These are phyloP conservation scores for Molossus alvarezi DNA, from an alignment of 2,797 vertebrate genomes.

Conservation along the genomic window DNA sequence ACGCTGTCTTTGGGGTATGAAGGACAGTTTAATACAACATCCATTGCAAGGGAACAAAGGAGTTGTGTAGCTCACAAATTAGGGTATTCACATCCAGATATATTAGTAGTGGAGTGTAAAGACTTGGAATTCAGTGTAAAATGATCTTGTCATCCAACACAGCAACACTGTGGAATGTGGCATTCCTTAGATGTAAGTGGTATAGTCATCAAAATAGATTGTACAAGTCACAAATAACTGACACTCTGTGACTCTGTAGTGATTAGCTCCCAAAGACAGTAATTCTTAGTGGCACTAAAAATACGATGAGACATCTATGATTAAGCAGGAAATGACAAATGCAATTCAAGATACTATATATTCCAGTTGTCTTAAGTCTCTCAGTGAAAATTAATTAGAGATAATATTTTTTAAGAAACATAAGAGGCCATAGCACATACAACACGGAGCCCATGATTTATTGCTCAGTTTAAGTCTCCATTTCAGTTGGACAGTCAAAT, in stretches of 20 bases:
- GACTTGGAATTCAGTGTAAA: constrained; percentile 83
- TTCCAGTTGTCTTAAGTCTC: constrained; percentile 63
- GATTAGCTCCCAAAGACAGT: constrained; percentile 79
- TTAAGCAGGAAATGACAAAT: constrained; percentile 80
- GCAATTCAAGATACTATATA: constrained; percentile 65
- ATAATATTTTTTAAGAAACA: constrained; percentile 73
- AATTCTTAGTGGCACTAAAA: constrained; percentile 81
- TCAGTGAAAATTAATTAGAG: constrained; percentile 68
- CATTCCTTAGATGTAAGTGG: constrained; percentile 81
- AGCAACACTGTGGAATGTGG: constrained; percentile 83
- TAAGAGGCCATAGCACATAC: constrained; percentile 18
- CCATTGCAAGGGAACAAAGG: constrained; percentile 82
- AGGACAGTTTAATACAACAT: constrained; percentile 77
- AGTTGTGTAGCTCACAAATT: constrained; percentile 86
- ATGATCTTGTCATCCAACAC: constrained; percentile 85
- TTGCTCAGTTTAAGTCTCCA: constrained; percentile 32
- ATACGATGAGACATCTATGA: constrained; percentile 76
- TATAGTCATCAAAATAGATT: constrained; percentile 79
- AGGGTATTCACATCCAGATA: constrained; percentile 86
- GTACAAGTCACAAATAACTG: constrained; percentile 79
- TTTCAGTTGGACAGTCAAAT: constrained; percentile 8
- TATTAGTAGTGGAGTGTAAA: constrained; percentile 81
- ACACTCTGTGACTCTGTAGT: constrained; percentile 69
- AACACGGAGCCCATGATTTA: constrained; percentile 31
- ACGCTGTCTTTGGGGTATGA: constrained; percentile 76